Conservation (phyloP, 2,113 vertebrate species). For the Argyrosomus japonicus region DNA sequence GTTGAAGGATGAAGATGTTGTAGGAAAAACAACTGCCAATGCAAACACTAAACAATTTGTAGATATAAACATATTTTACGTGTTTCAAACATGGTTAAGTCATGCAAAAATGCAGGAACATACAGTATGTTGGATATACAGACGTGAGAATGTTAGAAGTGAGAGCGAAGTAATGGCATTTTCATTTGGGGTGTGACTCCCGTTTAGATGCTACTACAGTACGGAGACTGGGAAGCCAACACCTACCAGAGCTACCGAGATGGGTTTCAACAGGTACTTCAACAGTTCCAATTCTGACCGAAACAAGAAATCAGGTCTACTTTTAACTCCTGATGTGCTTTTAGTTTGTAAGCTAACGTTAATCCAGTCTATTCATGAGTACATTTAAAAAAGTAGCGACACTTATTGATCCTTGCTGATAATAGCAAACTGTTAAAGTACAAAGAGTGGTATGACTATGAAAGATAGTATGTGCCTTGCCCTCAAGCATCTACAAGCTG, state of each 20-base stretch:
- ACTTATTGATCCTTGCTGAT: not conserved
- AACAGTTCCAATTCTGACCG: slow-evolving; percentile 35
- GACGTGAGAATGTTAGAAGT: not conserved
- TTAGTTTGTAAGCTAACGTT: not conserved
- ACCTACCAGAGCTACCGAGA: slow-evolving; percentile 40
- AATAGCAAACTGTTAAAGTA: not conserved
- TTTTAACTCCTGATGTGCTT: not conserved
- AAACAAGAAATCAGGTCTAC: slow-evolving; percentile 12
- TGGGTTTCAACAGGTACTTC: slow-evolving; percentile 65
- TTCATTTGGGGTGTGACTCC: slow-evolving; percentile 61
- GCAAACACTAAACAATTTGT: not conserved
- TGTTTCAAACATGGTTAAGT: not conserved
- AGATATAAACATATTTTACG: not conserved
- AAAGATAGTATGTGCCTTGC: not conserved
- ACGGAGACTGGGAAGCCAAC: slow-evolving; percentile 40
- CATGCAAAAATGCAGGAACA: not conserved
- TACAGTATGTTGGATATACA: not conserved
- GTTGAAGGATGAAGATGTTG: not conserved
- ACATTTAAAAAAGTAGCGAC: not conserved
- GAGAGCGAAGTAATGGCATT: slow-evolving; percentile 36
- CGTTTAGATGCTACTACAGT: slow-evolving; percentile 26
- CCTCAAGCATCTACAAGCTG: slow-evolving; percentile 17
- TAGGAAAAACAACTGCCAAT: not conserved
- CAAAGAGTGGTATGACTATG: not conserved
- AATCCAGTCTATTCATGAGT: too few relatives aligned